A percentile compares a stretch with the other conserved stretches of the same genome.
These are phyloP conservation scores for Molanna angustata DNA, from an alignment of 2,888 invertebrate species.

Conservation along the genomic window DNA sequence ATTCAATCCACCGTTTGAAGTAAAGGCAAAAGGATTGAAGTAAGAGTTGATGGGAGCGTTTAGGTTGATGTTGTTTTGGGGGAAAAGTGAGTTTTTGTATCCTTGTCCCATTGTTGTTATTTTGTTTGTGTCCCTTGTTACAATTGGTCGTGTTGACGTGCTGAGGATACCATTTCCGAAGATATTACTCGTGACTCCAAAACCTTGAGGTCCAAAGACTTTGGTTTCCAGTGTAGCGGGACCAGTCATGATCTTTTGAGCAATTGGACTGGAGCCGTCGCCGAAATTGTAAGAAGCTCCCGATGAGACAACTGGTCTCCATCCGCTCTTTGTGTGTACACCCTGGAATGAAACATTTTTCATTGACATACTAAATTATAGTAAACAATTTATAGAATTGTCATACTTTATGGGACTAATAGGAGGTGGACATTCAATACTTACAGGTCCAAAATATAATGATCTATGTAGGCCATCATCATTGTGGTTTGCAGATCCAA, in stretches of 20 bases:
- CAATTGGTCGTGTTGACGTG: constrained; percentile 47
- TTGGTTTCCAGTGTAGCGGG: constrained; percentile 23
- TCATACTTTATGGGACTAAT: neutral
- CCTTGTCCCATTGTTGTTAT: constrained; percentile 51
- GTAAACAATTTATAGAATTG: neutral
- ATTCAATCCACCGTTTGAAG: constrained; percentile 41
- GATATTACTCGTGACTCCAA: constrained; percentile 45
- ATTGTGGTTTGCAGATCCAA: no score
- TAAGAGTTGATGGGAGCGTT: constrained; percentile 52
- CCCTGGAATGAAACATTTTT: constrained; percentile 38
- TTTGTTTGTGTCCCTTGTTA: constrained; percentile 45
- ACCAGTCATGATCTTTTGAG: constrained; percentile 21
- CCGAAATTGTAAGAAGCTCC: constrained; percentile 45
- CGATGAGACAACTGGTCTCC: constrained; percentile 55
- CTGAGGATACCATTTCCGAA: constrained; percentile 37
- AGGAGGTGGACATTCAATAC: no score
- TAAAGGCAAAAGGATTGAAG: constrained; percentile 45
- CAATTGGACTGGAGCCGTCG: constrained; percentile 7
- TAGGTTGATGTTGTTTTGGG: constrained; percentile 38
- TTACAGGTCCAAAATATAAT: constrained; percentile 7
- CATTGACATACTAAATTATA: neutral
- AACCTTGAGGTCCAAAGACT: constrained; percentile 38
- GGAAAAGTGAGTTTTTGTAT: constrained; percentile 47
- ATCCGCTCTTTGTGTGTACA: constrained; percentile 57
- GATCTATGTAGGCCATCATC: constrained; percentile 11